Percentiles rank a stretch among this genome's conserved stretches.
phyloP scores from a whole-genome alignment of 2,113 vertebrate species.

The Sigmodon hispidus region DNA sequence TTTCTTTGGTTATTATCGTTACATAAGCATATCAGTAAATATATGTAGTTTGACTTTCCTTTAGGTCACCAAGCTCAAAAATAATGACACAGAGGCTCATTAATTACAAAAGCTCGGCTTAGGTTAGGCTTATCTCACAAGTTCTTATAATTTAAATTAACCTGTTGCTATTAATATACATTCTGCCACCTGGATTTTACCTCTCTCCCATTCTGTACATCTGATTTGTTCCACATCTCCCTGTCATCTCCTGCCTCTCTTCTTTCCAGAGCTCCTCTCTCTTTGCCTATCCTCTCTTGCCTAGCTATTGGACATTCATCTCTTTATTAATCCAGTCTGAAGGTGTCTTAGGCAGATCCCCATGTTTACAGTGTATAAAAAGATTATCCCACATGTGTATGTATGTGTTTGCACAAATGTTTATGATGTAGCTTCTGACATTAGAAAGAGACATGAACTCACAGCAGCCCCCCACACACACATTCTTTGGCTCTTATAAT shows the following conservation, averaged over 20 bases:
- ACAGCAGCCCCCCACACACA: not conserved
- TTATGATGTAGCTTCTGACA: not conserved
- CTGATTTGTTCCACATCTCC: not conserved
- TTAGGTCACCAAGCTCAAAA: not conserved
- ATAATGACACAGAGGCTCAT: not conserved
- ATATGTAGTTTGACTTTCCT: not conserved
- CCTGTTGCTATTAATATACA: not conserved
- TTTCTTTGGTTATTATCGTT: not conserved
- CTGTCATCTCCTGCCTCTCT: not conserved
- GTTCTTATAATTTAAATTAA: not conserved
- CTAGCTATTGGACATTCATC: not conserved
- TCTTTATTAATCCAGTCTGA: not conserved
- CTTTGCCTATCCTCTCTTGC: not conserved
- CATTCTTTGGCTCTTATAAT: not conserved
- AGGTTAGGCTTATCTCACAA: too few species aligned
- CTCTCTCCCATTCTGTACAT: not conserved
- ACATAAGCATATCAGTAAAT: not conserved
- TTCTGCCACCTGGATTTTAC: not conserved
- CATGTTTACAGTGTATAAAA: not conserved
- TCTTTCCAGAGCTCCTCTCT: not conserved
- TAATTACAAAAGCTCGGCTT: not conserved
- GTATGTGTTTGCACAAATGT: not conserved
- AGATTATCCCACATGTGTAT: not conserved
- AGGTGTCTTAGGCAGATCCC: not conserved
- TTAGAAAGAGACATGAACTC: not conserved